phyloP scores from a whole-genome alignment of 64 coral and sea anemone genomes.

The Anthopleura sola region DNA sequence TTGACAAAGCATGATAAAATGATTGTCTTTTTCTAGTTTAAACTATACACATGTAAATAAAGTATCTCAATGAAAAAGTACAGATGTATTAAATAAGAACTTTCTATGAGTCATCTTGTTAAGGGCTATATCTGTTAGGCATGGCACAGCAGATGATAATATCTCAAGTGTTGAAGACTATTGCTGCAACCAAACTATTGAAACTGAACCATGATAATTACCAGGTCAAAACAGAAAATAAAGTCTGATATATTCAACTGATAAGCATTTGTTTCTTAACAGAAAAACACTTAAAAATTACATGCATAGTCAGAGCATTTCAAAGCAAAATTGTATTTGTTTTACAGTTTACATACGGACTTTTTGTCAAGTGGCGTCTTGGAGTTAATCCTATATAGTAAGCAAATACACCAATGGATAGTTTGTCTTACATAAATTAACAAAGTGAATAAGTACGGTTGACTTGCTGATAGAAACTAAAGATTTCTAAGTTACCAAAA shows the following conservation, averaged over 20 bases:
- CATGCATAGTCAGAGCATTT: not conserved
- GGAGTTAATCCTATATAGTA: slow-evolving; percentile 18
- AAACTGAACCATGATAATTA: slow-evolving; percentile 20
- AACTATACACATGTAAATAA: not conserved
- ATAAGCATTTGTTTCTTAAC: slow-evolving; percentile 28
- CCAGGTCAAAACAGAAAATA: slow-evolving; percentile 12
- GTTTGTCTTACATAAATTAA: slow-evolving; percentile 17
- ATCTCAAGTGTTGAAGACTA: slow-evolving; percentile 15
- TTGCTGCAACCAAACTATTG: slow-evolving; percentile 13
- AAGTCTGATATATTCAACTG: not conserved
- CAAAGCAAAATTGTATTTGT: not conserved
- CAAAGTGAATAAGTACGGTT: not conserved
- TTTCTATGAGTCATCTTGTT: not conserved
- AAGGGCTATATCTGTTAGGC: not conserved
- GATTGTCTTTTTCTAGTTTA: not conserved
- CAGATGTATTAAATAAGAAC: not conserved
- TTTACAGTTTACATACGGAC: not conserved
- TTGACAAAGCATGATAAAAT: not conserved
- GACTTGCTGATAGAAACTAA: not conserved
- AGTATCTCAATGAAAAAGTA: not conserved
- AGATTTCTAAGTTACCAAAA: not conserved
- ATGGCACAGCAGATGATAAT: not conserved
- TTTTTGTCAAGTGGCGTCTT: not conserved
- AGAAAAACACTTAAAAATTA: not conserved
- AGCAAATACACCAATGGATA: slow-evolving; percentile 13